Conservation (phyloP, 2,888 invertebrate genomes). For the Tetranychus truncatus region DNA sequence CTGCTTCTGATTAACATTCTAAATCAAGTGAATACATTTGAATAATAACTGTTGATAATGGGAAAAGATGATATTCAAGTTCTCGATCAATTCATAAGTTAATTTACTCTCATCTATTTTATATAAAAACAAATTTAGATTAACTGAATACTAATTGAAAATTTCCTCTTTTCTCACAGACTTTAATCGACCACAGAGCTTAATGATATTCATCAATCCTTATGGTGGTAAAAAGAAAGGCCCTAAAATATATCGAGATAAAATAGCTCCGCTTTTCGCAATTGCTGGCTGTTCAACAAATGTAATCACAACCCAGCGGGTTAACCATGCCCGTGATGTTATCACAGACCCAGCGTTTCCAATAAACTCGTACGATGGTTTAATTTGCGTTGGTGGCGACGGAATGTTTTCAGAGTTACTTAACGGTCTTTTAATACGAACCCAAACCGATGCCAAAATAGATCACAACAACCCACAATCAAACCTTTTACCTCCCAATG, state of each 20-base stretch:
- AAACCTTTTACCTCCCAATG: not conserved
- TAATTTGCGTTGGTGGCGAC: slow-evolving; percentile 67
- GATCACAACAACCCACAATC: slow-evolving; percentile 28
- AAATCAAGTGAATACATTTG: not conserved
- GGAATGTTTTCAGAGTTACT: slow-evolving; percentile 62
- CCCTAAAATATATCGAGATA: slow-evolving; percentile 50
- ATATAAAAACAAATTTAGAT: too few species aligned
- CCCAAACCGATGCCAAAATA: slow-evolving; percentile 38
- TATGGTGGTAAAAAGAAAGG: slow-evolving; percentile 59
- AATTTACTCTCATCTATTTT: too few species aligned
- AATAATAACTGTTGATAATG: not conserved
- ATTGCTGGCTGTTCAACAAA: slow-evolving; percentile 38
- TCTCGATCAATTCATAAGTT: too few species aligned
- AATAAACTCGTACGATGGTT: slow-evolving; percentile 34
- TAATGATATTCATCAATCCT: slow-evolving; percentile 64
- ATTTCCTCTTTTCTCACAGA: not conserved
- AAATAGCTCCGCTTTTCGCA: slow-evolving; percentile 41
- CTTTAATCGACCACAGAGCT: slow-evolving; percentile 42
- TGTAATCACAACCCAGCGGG: slow-evolving; percentile 50
- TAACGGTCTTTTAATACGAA: slow-evolving; percentile 48
- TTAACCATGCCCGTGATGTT: slow-evolving; percentile 46
- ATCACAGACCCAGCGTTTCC: slow-evolving; percentile 27
- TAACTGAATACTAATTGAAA: too few species aligned
- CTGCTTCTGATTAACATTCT: not conserved
- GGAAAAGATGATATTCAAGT: too few species aligned